Percentiles rank a stretch among this genome's conserved stretches.
Conservation (phyloP, 2,888 invertebrate genomes). For the Reticulitermes lucifugus region DNA sequence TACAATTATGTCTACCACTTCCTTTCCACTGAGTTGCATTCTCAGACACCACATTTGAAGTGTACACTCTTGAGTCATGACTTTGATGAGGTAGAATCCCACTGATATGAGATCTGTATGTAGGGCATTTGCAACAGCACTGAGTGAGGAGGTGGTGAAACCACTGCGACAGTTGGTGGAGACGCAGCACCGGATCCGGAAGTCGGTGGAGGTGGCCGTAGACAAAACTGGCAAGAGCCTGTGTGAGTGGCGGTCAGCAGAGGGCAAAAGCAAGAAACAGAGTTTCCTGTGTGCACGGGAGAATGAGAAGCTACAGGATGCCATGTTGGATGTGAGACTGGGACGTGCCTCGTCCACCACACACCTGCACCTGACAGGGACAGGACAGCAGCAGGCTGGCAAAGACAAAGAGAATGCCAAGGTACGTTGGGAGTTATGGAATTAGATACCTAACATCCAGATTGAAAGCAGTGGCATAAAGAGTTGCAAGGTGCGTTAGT, state of each 20-base stretch:
- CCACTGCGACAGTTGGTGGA: conserved; percentile 78
- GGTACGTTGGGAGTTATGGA: conserved; percentile 59
- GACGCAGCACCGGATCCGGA: conserved; percentile 69
- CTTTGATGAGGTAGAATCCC: too few species aligned
- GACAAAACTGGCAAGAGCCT: conserved; percentile 87
- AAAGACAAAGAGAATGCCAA: conserved; percentile 72
- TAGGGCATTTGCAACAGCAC: conserved; percentile 81
- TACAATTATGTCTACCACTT: too few species aligned
- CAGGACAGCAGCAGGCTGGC: conserved; percentile 59
- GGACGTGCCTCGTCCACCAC: conserved; percentile 57
- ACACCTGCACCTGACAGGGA: conserved; percentile 54
- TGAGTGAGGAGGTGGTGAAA: conserved; percentile 90
- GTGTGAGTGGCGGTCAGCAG: conserved; percentile 86
- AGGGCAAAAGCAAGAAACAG: conserved; percentile 90
- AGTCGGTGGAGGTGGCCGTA: conserved; percentile 73
- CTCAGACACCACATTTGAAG: too few species aligned
- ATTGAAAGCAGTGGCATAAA: conserved; percentile 67
- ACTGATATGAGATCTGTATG: not conserved
- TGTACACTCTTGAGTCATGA: too few species aligned
- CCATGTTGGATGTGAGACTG: conserved; percentile 70
- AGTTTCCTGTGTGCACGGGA: conserved; percentile 89
- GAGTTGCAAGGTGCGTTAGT: conserved; percentile 66
- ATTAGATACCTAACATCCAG: too few species aligned
- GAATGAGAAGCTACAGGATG: conserved; percentile 92
- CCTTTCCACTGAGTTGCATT: too few species aligned